These are phyloP conservation scores for Aleiodes testaceus DNA, from an alignment of 2,888 invertebrate species.

Conservation along the genomic window DNA sequence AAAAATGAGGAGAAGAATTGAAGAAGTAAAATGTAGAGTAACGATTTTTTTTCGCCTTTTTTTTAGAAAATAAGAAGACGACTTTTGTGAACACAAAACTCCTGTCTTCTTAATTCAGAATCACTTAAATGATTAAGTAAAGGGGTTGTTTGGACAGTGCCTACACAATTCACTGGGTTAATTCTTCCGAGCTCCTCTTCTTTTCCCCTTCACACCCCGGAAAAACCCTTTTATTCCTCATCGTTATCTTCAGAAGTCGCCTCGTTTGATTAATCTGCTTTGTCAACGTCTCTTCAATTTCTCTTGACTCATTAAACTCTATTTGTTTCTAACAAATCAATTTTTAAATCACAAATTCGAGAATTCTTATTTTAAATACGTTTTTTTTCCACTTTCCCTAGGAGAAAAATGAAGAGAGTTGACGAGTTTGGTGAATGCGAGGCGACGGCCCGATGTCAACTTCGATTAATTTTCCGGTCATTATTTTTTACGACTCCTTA, in stretches of 20 bases:
- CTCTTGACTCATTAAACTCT: slow-evolving; percentile 26
- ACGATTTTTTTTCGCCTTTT: too few relatives aligned
- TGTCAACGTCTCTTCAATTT: slow-evolving; percentile 25
- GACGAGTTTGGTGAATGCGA: slow-evolving; percentile 62
- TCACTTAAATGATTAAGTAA: slow-evolving; percentile 73
- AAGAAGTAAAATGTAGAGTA: too few relatives aligned
- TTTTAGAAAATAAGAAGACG: not conserved
- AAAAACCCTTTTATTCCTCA: slow-evolving; percentile 13
- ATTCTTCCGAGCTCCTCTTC: slow-evolving; percentile 57
- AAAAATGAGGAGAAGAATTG: too few relatives aligned
- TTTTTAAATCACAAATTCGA: too few relatives aligned
- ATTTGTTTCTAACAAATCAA: slow-evolving; percentile 1
- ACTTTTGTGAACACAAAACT: slow-evolving; percentile 10
- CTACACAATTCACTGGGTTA: slow-evolving; percentile 55
- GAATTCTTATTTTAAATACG: too few relatives aligned
- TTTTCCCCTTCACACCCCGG: slow-evolving; percentile 10
- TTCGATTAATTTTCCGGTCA: slow-evolving; percentile 72
- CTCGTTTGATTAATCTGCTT: slow-evolving; percentile 8
- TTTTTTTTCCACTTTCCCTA: not conserved
- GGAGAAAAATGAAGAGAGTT: not conserved
- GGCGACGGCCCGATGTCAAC: slow-evolving; percentile 66
- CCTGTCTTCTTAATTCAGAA: slow-evolving; percentile 52
- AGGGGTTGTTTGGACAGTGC: slow-evolving; percentile 72
- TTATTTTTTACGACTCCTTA: slow-evolving; percentile 71
- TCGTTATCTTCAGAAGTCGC: slow-evolving; percentile 22